Evolutionary conservation across 2,113 vertebrate species (phyloP).

Genomic region (Barnardius zonarius): DNA sequence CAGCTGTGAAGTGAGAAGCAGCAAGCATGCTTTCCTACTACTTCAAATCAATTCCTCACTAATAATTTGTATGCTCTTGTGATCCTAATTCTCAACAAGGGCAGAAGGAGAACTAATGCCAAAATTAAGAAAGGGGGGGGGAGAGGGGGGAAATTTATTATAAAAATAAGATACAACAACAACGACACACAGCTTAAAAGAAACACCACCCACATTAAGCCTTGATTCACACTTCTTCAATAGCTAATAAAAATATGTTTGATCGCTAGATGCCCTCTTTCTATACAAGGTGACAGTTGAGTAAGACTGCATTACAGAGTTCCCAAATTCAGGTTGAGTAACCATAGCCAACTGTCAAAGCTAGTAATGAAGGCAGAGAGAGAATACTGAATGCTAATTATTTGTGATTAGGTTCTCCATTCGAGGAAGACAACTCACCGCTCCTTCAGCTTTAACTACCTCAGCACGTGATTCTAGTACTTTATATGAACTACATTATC

Average conservation of each 20-base stretch:
- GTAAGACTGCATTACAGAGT: neutral
- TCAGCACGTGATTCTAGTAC: neutral
- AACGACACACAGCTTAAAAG: neutral
- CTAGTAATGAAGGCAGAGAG: conserved; percentile 28
- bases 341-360: neutral
- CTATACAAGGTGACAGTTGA: neutral
- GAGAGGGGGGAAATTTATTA: neutral
- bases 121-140: neutral
- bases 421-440: neutral
- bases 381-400: conserved; percentile 10
- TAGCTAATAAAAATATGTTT: neutral
- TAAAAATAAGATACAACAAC: neutral
- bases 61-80: neutral
- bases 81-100: neutral
- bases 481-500: neutral
- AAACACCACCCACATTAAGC: neutral
- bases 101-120: neutral
- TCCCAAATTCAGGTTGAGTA: conserved; percentile 18
- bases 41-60: neutral
- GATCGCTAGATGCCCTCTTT: neutral
- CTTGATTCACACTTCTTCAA: neutral
- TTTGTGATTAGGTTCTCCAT: conserved; percentile 34
- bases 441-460: neutral
- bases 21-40: neutral
- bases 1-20: neutral